Base-by-base conservation (phyloP, 37 sponge, comb jelly and placozoan genomes). In the Cliona cf. orientalis region DNA sequence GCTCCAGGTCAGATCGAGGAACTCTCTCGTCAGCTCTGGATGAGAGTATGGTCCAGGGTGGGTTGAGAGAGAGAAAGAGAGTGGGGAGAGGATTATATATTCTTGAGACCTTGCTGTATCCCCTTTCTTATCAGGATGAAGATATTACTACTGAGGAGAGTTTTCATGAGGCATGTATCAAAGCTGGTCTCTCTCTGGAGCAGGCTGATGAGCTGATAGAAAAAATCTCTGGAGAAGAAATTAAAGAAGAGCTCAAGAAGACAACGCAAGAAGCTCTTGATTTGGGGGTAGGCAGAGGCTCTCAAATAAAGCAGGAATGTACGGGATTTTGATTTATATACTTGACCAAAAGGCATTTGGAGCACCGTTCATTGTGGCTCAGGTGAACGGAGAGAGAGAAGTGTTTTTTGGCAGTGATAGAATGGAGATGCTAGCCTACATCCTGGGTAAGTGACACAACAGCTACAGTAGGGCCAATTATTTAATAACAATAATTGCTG, bases 251-350 rank as follows among this genome's bases (percentile, higher is more conserved):
- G 26, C 78, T 78, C 14, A 81, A 81, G 62, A 14, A 31, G 28
- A 53, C 75, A 25, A 92, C 92, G 22, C 86, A 92, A 63, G 92
- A 92, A 78, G 88, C 84, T 31, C 67, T 92, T 28, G 88, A 85
- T 28, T 58, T 81, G 2, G 92, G 92, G 63, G 92, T 92, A 44
- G 66, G 85, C 33, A 34, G 22, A 31, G 7, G 66, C 17, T 11
- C 19, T 43, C 49, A 46, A 29, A 2, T 5, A 6, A 42, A 42
- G 46, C 55, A 21, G 63, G 35, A 44, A 63, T 78, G 7, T 71
- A 7, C 72, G 17, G n/a, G 41, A 58, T 56, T 45, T 26, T 73
- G 31, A 17, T 44, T 73, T 11, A 17, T 82, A 38, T 29, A 53
- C 53, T 75, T n/a, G 26, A 23, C 62, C 19, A 66, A n/a, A 43